Conservation (phyloP, 37 sponge, comb jelly and placozoan genomes). For the Halichondria panicea region DNA sequence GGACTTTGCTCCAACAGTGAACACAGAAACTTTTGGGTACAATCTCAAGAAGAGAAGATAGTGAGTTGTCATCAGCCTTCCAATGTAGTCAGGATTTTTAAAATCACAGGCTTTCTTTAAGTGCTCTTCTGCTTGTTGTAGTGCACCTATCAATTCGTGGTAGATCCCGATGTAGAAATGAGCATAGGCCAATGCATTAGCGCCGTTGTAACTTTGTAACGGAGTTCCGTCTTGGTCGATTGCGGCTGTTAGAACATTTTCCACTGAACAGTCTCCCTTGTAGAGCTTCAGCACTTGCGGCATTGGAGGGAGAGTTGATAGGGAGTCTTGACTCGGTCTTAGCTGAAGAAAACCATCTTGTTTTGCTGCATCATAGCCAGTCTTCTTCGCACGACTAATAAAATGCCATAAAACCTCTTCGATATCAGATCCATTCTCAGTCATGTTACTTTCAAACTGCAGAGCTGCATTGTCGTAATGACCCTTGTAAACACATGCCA, state of each 20-base stretch:
- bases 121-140: constrained; percentile 13
- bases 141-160: constrained; percentile 12
- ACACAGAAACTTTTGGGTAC: neutral
- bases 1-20: neutral
- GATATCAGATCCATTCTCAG: constrained; percentile 39
- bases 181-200: constrained; percentile 63
- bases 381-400: constrained; percentile 23
- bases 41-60: constrained; percentile 5
- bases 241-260: constrained; percentile 36
- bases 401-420: constrained; percentile 73
- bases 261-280: constrained; percentile 11
- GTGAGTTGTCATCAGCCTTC: constrained; percentile 51
- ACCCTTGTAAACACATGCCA: constrained; percentile 39
- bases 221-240: constrained; percentile 8
- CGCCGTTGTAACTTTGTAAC: constrained; percentile 46
- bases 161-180: constrained; percentile 65
- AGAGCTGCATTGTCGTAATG: constrained; percentile 32
- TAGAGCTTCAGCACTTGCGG: constrained; percentile 37
- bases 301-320: constrained; percentile 36
- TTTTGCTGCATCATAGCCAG: constrained; percentile 26
- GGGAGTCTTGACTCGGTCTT: neutral
- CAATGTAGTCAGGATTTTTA: constrained; percentile 62
- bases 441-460: constrained; percentile 60
- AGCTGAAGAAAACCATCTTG: constrained; percentile 27
- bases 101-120: constrained; percentile 36